Percentiles rank a stretch among this genome's conserved stretches.
These are phyloP conservation scores for Oplegnathus fasciatus DNA, from an alignment of 2,113 vertebrate species.

Conservation along the genomic window DNA sequence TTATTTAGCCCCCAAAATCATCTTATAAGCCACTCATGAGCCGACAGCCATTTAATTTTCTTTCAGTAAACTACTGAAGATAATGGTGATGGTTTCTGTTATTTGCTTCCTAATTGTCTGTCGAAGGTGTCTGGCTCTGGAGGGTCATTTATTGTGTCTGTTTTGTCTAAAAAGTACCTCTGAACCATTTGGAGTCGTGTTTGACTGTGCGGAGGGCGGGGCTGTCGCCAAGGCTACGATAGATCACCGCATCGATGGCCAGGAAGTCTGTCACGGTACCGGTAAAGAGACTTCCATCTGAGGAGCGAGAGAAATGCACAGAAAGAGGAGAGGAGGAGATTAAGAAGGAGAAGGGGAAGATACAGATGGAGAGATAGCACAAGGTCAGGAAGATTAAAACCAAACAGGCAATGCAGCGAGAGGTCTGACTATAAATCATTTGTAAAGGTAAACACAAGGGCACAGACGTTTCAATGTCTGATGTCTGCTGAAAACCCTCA, in stretches of 20 bases:
- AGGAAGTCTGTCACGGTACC: constrained; percentile 97
- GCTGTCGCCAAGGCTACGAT: constrained; percentile 94
- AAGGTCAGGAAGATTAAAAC: constrained; percentile 81
- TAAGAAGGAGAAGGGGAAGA: constrained; percentile 50
- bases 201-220: constrained; percentile 96
- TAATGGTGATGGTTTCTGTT: constrained; percentile 23
- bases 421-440: constrained; percentile 74
- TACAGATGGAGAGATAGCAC: constrained; percentile 74
- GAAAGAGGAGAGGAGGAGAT: constrained; percentile 54
- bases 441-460: constrained; percentile 74
- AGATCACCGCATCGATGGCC: constrained; percentile 97
- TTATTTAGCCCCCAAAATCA: constrained; percentile 28
- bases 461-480: constrained; percentile 39
- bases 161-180: constrained; percentile 86
- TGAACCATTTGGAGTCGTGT: constrained; percentile 98
- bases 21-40: constrained; percentile 8
- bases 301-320: constrained; percentile 21
- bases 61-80: constrained; percentile 1
- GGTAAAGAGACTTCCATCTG: constrained; percentile 96
- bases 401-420: constrained; percentile 70
- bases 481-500: constrained; percentile 3
- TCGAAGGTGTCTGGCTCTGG: constrained; percentile 26
- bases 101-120: constrained; percentile 27
- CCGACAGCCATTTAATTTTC: constrained; percentile 13
- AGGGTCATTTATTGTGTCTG: constrained; percentile 25